Percentiles rank a stretch among this genome's conserved stretches.
Conservation (phyloP, 1,140 invertebrate genomes). For the Psilanteris sp. region DNA sequence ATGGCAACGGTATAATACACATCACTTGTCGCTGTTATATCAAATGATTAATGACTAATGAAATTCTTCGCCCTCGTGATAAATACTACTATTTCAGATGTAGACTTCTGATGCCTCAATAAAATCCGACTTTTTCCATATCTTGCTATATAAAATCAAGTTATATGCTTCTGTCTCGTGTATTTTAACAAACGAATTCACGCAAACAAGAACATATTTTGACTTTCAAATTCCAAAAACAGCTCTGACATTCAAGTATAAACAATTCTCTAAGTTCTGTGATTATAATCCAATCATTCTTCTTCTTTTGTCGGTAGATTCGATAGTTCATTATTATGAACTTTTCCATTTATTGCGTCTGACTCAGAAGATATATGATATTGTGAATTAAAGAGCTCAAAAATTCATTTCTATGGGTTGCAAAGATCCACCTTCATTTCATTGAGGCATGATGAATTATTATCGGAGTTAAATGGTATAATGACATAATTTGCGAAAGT, state of each 20-base stretch:
- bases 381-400: too few relatives aligned
- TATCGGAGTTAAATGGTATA: too few relatives aligned
- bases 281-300: constrained; percentile 14
- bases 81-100: too few relatives aligned
- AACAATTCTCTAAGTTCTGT: constrained; percentile 21
- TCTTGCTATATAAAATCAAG: constrained; percentile 6
- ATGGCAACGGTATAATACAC: too few relatives aligned
- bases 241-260: constrained; percentile 34
- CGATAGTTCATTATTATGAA: constrained; percentile 20
- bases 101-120: constrained; percentile 10
- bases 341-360: constrained; percentile 33
- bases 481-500: too few relatives aligned
- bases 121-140: constrained; percentile 8
- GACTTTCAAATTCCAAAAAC: constrained; percentile 43
- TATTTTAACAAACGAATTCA: constrained; percentile 24
- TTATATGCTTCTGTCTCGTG: constrained; percentile 28
- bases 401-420: too few relatives aligned
- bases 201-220: constrained; percentile 51
- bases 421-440: too few relatives aligned
- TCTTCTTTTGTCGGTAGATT: constrained; percentile 12
- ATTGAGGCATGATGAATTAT: too few relatives aligned
- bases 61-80: too few relatives aligned
- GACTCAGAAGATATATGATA: too few relatives aligned
- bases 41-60: too few relatives aligned
- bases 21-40: too few relatives aligned